Base-by-base conservation (phyloP, 2,797 vertebrate species). In the Chanos chanos region DNA sequence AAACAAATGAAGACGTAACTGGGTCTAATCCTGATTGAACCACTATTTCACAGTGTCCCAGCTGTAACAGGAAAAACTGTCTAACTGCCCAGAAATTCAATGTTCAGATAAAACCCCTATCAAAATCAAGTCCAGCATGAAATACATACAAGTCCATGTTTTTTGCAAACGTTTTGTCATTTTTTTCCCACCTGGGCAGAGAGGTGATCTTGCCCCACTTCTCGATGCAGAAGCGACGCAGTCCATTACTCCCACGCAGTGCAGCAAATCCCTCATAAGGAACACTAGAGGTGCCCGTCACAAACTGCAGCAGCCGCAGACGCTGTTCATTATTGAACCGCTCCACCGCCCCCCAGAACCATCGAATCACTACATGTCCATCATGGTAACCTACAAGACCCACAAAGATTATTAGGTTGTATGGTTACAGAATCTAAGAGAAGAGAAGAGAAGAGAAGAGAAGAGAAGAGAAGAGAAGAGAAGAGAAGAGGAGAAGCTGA, bases 151-250 rank as follows among this genome's bases (percentile, higher is more conserved):
- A n/a, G n/a, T n/a, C n/a, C n/a, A n/a, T n/a, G n/a, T n/a, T n/a
- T n/a, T n/a, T n/a, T n/a, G n/a, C n/a, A n/a, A n/a, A n/a, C n/a
- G n/a, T n/a, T n/a, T n/a, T 22, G 25, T 31, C 8, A 43, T 34
- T 36, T 1, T 56, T 28, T 1, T 52, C 25, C 28, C 91, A 98
- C 96, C 95, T 94, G 77, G 96, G 96, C 39, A 99, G 89, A 13
- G 96, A 95, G 0, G 94, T 97, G 73, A 97, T 91, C 81, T 97
- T 98, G 24, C 96, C 96, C 96, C 95, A 99, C 72, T 99, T 99
- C 82, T 99, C 95, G 58, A 99, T 98, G 80, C 96, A 99, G 88
- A 99, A 98, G 30, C 92, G 92, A 0, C 96, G 87, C 12, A 97
- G 86, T n/a, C 95, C 95, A 0, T 96, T 99, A 84, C 95, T 97